phyloP scores from a whole-genome alignment of 2,888 invertebrate species.

The Belgica antarctica region DNA sequence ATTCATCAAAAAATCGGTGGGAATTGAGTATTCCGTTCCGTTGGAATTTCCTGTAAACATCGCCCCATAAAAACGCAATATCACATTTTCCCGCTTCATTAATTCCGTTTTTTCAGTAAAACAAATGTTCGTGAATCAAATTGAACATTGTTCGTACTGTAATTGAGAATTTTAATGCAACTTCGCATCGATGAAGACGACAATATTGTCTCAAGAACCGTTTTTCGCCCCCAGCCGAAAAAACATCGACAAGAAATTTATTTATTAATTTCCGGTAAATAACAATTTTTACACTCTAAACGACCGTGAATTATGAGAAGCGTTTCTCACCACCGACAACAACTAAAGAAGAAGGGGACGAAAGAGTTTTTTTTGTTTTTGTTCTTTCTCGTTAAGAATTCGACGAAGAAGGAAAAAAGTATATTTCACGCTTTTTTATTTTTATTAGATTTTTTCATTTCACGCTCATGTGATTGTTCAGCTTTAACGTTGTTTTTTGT shows the following conservation, averaged over 20 bases:
- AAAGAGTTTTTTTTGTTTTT: constrained; percentile 25
- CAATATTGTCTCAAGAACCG: no score
- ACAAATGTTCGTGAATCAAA: neutral
- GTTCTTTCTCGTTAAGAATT: neutral
- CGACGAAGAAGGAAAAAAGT: constrained; percentile 22
- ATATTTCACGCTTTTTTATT: constrained; percentile 43
- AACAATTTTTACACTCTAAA: constrained; percentile 29
- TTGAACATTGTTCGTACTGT: neutral
- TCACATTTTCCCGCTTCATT: constrained; percentile 33
- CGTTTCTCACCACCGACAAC: neutral
- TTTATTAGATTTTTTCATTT: constrained; percentile 42
- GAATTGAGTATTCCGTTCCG: constrained; percentile 7
- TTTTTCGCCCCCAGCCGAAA: no score
- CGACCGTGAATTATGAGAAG: constrained; percentile 31
- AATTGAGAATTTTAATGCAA: no score
- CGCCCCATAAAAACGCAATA: constrained; percentile 11
- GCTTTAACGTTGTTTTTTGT: neutral
- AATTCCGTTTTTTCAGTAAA: neutral
- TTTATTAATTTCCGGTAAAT: constrained; percentile 40
- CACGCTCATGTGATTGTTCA: constrained; percentile 39
- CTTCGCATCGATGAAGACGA: no score
- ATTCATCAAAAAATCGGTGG: neutral
- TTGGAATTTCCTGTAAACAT: neutral
- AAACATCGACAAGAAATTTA: no score
- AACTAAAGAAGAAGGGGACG: constrained; percentile 28